A percentile compares a stretch with the other conserved stretches of the same genome.
Evolutionary conservation across 2,888 invertebrate species (phyloP).

Genomic region (Heliothis peltigera): DNA sequence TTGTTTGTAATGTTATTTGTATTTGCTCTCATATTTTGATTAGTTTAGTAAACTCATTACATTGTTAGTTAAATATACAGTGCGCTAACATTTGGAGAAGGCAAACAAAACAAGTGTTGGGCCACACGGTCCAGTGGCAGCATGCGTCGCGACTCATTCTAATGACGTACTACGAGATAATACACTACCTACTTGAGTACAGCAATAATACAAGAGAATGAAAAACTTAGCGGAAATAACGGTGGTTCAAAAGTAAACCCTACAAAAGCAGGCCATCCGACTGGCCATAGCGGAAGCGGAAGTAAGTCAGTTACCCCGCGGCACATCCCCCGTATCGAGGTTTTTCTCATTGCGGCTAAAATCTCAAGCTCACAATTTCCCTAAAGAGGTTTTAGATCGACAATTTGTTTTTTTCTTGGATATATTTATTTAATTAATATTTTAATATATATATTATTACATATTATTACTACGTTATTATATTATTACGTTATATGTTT

Average conservation of each 20-base stretch:
- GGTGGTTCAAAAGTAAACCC: conserved; percentile 16
- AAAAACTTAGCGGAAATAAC: conserved; percentile 8
- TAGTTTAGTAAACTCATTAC: conserved; percentile 1
- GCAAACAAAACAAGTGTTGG: conserved; percentile 3
- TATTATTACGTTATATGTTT: too few relatives aligned
- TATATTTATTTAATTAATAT: too few relatives aligned
- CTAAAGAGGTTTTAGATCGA: conserved; percentile 54
- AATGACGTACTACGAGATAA: too few relatives aligned
- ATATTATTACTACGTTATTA: too few relatives aligned
- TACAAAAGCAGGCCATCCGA: conserved; percentile 18
- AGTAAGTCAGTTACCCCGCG: conserved; percentile 50
- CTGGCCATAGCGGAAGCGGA: conserved; percentile 34
- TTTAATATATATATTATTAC: too few relatives aligned
- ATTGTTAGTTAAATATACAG: background rate
- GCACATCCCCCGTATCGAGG: conserved; percentile 29
- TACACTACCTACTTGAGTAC: background rate
- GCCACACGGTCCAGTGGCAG: background rate
- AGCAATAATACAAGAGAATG: conserved; percentile 15
- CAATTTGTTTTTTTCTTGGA: conserved; percentile 50
- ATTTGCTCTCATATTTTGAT: background rate
- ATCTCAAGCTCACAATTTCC: conserved; percentile 46
- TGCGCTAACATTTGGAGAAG: background rate
- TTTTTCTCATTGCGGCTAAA: conserved; percentile 39
- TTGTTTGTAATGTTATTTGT: conserved; percentile 10
- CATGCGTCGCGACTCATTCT: background rate